Evolutionary conservation across 2,113 vertebrate genomes (phyloP), one percentile per base, ranked within the genome.

Genomic region (Seriola rivoliana): DNA sequence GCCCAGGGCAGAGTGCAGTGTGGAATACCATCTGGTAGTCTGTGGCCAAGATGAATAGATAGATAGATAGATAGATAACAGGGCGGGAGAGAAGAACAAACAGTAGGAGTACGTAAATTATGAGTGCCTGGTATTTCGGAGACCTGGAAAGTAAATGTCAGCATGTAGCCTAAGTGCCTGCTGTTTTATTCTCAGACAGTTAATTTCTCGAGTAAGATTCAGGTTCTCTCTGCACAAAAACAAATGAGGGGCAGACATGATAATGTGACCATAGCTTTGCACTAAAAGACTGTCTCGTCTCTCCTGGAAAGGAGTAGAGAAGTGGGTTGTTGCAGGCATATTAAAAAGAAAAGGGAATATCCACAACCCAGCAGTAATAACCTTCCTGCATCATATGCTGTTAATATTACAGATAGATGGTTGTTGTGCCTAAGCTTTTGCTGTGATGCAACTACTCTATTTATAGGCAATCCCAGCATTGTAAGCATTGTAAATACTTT

Each of bases 91-190:
- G 52, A 71, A 62, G 16, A 62, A 42, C 13, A 23, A 81, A 36
- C 71, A 46, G 44, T 38, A 0, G 46, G n/a, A 76, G 55, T 68
- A 14, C 16, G 13, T 70, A 71, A 83, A 78, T 85, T 54, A 77
- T 64, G 71, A 85, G 29, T 21, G 42, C n/a, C 62, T 86, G 78
- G 54, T 82, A 54, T 86, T 79, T 85, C 54, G 32, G 25, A 86
- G 70, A 60, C 75, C 81, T 80, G 73, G 17, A 85, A 88, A 81
- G 80, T 82, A 88, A 89, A 90, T 87, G 76, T 85, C 90, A 85
- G 82, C 66, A 44, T 85, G 80, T 50, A 55, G 76, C 78, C 60
- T 57, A 68, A 78, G 60, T 63, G 66, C 62, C 66, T 65, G 77
- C 81, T 75, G 78, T 71, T 90, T 88, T 80, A 84, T 78, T 86